phyloP scores from a whole-genome alignment of 2,797 vertebrate genomes.

The Phrynocephalus vlangalii region DNA sequence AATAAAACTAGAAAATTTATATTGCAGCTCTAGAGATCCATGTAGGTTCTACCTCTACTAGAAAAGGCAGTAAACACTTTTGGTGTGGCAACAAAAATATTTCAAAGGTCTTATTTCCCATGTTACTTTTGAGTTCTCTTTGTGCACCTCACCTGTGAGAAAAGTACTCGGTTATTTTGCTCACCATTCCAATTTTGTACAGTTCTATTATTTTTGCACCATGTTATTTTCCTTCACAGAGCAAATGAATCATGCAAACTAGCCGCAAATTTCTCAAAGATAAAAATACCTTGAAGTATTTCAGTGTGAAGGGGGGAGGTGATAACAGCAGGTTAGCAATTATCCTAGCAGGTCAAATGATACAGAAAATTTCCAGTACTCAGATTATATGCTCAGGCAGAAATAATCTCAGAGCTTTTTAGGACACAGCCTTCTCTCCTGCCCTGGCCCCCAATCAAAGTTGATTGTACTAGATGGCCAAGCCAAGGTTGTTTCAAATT shows the following conservation, averaged over 20 bases:
- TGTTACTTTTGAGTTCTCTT: not conserved
- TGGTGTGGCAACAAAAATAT: not conserved
- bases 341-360: conserved; percentile 34
- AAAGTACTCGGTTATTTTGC: conserved; percentile 5
- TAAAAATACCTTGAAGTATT: conserved; percentile 47
- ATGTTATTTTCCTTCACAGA: conserved; percentile 27
- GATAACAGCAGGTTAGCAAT: conserved; percentile 38
- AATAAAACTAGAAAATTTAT: not conserved
- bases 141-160: not conserved
- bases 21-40: not conserved
- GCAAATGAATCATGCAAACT: conserved; percentile 40
- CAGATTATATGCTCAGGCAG: conserved; percentile 8
- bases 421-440: not conserved
- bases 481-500: not conserved
- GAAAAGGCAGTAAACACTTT: not conserved
- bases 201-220: conserved; percentile 1
- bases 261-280: conserved; percentile 30
- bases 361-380: conserved; percentile 20
- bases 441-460: not conserved
- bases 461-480: not conserved
- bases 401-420: conserved; percentile 9
- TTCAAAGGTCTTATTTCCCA: not conserved
- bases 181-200: not conserved
- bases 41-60: not conserved
- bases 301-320: conserved; percentile 17